These are phyloP conservation scores for Chaetura pelagica DNA, from an alignment of 2,113 vertebrate species.

Conservation along the genomic window DNA sequence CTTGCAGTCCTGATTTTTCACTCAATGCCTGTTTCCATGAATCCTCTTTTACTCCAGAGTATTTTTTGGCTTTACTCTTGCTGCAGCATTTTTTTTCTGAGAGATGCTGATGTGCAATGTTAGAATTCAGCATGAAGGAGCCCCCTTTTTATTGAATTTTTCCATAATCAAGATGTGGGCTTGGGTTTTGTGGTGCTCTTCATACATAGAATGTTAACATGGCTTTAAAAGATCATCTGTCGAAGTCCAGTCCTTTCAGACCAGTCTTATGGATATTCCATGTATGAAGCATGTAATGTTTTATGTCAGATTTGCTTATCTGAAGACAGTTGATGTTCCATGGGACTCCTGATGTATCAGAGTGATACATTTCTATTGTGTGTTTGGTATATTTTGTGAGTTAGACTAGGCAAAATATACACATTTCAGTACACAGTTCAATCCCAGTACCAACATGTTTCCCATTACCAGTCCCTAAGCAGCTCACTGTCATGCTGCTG, in stretches of 20 bases:
- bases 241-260: neutral
- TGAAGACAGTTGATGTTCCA: neutral
- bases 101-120: neutral
- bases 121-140: neutral
- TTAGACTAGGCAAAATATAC: neutral
- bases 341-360: accelerated
- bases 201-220: neutral
- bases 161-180: neutral
- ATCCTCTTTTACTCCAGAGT: neutral
- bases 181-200: neutral
- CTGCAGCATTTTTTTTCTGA: neutral
- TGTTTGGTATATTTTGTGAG: neutral
- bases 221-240: neutral
- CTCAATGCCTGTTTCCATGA: neutral
- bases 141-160: neutral
- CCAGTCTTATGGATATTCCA: neutral
- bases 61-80: neutral
- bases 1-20: neutral
- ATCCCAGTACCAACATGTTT: neutral
- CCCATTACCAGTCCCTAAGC: accelerated
- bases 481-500: accelerated
- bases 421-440: neutral
- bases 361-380: neutral
- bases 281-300: neutral
- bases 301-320: neutral